These are phyloP conservation scores for Phytoseiulus persimilis DNA, from an alignment of 2,888 invertebrate species.

Conservation along the genomic window DNA sequence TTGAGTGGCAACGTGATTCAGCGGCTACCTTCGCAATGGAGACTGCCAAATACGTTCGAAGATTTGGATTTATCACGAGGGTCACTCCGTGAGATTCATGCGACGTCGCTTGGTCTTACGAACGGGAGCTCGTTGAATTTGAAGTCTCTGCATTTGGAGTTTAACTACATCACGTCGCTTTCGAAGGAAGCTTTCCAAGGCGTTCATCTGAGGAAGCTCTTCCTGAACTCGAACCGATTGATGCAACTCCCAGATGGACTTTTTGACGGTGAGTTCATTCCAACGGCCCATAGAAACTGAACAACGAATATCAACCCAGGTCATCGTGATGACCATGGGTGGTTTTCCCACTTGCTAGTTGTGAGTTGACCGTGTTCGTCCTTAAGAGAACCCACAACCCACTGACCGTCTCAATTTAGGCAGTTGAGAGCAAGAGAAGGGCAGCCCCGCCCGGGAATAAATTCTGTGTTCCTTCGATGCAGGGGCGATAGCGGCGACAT, in stretches of 20 bases:
- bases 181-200: slow-evolving; percentile 59
- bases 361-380: no score
- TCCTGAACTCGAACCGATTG: slow-evolving; percentile 67
- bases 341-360: no score
- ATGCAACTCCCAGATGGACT: slow-evolving; percentile 63
- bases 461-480: not conserved
- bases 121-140: slow-evolving; percentile 39
- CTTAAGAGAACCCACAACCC: no score
- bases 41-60: not conserved
- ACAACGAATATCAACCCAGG: no score
- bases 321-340: no score
- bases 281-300: slow-evolving; percentile 26
- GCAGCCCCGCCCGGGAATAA: not conserved
- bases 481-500: slow-evolving; percentile 16
- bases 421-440: no score
- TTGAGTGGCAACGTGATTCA: slow-evolving; percentile 44
- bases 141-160: slow-evolving; percentile 44
- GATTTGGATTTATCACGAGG: slow-evolving; percentile 10
- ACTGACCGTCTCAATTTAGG: no score
- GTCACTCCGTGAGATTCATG: not conserved
- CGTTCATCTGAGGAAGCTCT: slow-evolving; percentile 58
- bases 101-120: not conserved
- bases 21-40: not conserved
- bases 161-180: slow-evolving; percentile 61
- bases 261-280: slow-evolving; percentile 52